Conservation (phyloP, 2,113 vertebrate genomes). For the Agelaius tricolor region DNA sequence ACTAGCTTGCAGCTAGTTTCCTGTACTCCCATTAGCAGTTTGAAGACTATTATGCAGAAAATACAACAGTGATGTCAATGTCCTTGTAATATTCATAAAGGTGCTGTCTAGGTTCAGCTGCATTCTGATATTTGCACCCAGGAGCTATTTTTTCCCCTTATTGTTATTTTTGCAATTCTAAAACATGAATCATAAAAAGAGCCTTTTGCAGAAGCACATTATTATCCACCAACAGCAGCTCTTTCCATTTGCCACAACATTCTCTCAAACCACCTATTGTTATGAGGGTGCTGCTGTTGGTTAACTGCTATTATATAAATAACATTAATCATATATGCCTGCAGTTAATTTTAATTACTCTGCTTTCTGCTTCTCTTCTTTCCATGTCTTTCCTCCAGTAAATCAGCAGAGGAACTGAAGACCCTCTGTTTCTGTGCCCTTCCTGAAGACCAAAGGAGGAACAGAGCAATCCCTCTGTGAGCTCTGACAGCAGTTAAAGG, state of each 20-base stretch:
- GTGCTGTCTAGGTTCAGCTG: neutral
- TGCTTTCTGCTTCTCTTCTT: neutral
- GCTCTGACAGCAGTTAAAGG: neutral
- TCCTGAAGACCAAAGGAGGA: neutral
- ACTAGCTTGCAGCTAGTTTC: neutral
- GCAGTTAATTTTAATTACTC: constrained; percentile 32
- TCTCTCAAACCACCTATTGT: constrained; percentile 31
- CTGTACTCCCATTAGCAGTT: neutral
- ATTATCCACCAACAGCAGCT: neutral
- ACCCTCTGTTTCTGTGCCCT: neutral
- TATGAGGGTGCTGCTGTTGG: constrained; percentile 10
- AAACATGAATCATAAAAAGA: constrained; percentile 6
- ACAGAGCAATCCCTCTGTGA: neutral
- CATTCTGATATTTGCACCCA: constrained; percentile 15
- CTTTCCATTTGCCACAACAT: constrained; percentile 15
- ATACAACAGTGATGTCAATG: neutral
- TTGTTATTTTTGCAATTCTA: constrained; percentile 15
- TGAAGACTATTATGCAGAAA: neutral
- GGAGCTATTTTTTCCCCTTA: neutral
- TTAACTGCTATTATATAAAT: constrained; percentile 55
- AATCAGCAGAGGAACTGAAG: neutral
- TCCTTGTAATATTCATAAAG: constrained; percentile 26
- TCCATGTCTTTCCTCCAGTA: neutral
- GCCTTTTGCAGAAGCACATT: neutral
- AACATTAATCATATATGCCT: constrained; percentile 33